phyloP scores from a whole-genome alignment of 2,113 vertebrate genomes.

The Salvelinus fontinalis region DNA sequence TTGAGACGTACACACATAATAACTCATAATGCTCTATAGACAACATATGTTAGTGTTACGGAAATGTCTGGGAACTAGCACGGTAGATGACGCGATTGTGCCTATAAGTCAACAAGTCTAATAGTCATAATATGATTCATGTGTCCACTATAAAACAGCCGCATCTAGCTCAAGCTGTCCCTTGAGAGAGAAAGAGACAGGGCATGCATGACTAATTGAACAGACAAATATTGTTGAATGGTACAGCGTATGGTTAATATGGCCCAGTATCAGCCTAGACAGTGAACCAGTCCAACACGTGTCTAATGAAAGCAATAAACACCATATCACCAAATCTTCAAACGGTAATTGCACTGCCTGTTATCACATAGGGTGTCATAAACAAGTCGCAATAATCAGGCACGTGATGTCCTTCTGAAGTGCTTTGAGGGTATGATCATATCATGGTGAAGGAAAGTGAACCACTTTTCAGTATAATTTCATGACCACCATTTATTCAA shows the following conservation, averaged over 20 bases:
- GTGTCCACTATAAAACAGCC: not conserved
- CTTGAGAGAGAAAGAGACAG: slow-evolving; percentile 1
- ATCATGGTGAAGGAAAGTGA: not conserved
- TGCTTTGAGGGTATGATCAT: too few species aligned
- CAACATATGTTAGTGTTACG: too few species aligned
- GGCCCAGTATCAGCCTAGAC: slow-evolving; percentile 50
- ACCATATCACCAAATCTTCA: not conserved
- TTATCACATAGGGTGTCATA: not conserved
- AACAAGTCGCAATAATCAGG: not conserved
- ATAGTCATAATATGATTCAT: too few species aligned
- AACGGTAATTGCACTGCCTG: not conserved
- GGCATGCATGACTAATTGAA: slow-evolving; percentile 45
- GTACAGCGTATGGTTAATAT: slow-evolving; percentile 49
- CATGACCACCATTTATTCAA: not conserved
- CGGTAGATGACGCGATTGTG: too few species aligned
- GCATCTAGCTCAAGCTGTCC: not conserved
- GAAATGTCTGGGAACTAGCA: too few species aligned
- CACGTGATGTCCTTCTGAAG: not conserved
- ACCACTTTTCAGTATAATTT: not conserved
- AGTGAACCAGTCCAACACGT: slow-evolving; percentile 39
- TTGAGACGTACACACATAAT: too few species aligned
- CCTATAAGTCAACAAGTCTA: too few species aligned
- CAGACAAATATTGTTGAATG: slow-evolving; percentile 55
- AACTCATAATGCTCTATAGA: too few species aligned
- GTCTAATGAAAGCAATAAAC: slow-evolving; percentile 51